Base-by-base conservation (phyloP, 2,113 vertebrate genomes). In the Eurypyga helias region DNA sequence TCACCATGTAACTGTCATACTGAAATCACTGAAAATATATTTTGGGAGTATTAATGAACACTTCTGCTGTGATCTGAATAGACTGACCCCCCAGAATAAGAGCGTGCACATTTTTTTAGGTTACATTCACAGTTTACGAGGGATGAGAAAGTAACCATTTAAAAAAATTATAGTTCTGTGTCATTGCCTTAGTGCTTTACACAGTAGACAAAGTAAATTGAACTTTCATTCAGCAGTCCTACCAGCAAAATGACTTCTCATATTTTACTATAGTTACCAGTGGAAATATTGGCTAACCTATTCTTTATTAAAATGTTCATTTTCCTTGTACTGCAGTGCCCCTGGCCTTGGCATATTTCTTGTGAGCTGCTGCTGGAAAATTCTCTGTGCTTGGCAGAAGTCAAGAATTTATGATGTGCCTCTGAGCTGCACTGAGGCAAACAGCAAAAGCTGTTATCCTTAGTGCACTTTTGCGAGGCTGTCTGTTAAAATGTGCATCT, bases 371-470 rank as follows among this genome's bases (percentile, higher is more conserved):
- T 28, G 9, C 75, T 93, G 73, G 90, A 96, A 96, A 97, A 87
- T 94, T 96, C 69, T 96, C 78, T 90, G 36, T 87, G 64, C 93
- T 98, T 97, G 94, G 87, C 73, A 98, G 87, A 96, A 98, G 92
- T 97, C 87, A 97, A 92, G 77, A 97, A 97, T 98, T 98, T 98
- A 98, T 96, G 93, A 96, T 91, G 43, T 90, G 86, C 90, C 96
- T 96, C 79, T 94, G 87, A 97, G 95, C 94, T 91, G 84, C 57
- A 57, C 58, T 87, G 93, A 94, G 69, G 91, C 84, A 97, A 94
- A 96, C 43, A 90, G 89, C 26, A 94, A 62, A 95, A 94, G 69
- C 88, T 94, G 72, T 96, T 97, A 94, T 85, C 60, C 60, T 94
- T 83, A 77, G 48, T 81, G 41, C 34, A 71, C 73, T 92, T 96